Evolutionary conservation across 1,140 invertebrate species (phyloP).

Genomic region (Dendrolimus punctatus): DNA sequence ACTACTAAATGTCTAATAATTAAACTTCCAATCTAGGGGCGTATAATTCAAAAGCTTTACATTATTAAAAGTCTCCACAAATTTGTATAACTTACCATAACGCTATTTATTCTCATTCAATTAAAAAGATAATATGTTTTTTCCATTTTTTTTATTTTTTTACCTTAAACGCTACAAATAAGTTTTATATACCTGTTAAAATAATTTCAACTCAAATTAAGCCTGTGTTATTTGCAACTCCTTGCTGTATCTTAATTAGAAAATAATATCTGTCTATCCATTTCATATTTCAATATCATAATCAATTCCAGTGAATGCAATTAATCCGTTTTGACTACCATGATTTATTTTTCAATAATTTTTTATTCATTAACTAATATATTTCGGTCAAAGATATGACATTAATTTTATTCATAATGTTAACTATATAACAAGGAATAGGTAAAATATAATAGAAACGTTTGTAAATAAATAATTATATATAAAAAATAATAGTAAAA

Average conservation of each 20-base stretch:
- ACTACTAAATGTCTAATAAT: constrained; percentile 59
- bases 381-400: constrained; percentile 57
- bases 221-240: too few relatives aligned
- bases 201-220: too few relatives aligned
- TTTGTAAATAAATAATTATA: constrained; percentile 31
- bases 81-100: constrained; percentile 61
- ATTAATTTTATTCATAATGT: constrained; percentile 39
- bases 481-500: constrained; percentile 55
- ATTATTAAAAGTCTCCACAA: constrained; percentile 63
- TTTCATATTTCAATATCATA: constrained; percentile 22
- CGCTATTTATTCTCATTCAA: constrained; percentile 41
- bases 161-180: constrained; percentile 51
- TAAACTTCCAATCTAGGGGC: constrained; percentile 51
- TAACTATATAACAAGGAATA: constrained; percentile 34
- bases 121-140: constrained; percentile 50
- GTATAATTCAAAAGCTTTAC: constrained; percentile 61
- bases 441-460: constrained; percentile 32
- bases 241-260: neutral
- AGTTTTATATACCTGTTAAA: neutral
- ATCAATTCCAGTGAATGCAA: constrained; percentile 60
- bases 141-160: constrained; percentile 17
- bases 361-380: constrained; percentile 26
- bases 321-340: constrained; percentile 15
- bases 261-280: neutral
- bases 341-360: constrained; percentile 8